These are phyloP conservation scores for Xenopus laevis DNA, from an alignment of 2,113 vertebrate species.

Conservation along the genomic window DNA sequence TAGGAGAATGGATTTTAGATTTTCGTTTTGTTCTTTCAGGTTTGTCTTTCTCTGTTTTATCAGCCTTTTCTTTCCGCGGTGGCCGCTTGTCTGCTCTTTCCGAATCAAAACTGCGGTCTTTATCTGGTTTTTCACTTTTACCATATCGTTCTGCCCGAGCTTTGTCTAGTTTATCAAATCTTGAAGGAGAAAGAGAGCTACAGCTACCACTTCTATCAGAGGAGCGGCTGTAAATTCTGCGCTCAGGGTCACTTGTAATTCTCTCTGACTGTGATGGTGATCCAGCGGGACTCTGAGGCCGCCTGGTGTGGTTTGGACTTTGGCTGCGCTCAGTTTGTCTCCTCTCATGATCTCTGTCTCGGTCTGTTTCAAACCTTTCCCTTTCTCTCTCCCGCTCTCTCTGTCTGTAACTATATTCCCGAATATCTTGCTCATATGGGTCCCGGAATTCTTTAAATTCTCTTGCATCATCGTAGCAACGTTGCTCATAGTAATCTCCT, in stretches of 20 bases:
- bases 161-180: conserved; percentile 88
- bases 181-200: conserved; percentile 89
- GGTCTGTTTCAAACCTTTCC: conserved; percentile 87
- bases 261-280: conserved; percentile 85
- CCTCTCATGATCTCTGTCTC: conserved; percentile 85
- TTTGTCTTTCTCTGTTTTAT: conserved; percentile 81
- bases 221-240: conserved; percentile 86
- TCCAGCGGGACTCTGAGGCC: conserved; percentile 77
- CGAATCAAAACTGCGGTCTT: conserved; percentile 80
- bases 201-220: conserved; percentile 94
- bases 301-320: conserved; percentile 83
- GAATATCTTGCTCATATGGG: conserved; percentile 93
- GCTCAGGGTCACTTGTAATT: conserved; percentile 85
- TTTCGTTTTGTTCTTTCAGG: conserved; percentile 82
- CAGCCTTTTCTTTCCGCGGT: conserved; percentile 82
- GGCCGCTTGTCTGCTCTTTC: conserved; percentile 82
- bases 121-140: conserved; percentile 85
- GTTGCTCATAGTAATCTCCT: conserved; percentile 90
- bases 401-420: conserved; percentile 95
- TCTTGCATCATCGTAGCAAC: conserved; percentile 89
- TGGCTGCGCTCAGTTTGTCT: conserved; percentile 86
- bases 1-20: conserved; percentile 80
- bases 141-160: conserved; percentile 77
- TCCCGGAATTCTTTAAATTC: conserved; percentile 94
- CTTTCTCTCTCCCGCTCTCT: conserved; percentile 88